A percentile compares a stretch with the other conserved stretches of the same genome.
These are phyloP conservation scores for Limenitis camilla DNA, from an alignment of 2,888 invertebrate genomes.

Conservation along the genomic window DNA sequence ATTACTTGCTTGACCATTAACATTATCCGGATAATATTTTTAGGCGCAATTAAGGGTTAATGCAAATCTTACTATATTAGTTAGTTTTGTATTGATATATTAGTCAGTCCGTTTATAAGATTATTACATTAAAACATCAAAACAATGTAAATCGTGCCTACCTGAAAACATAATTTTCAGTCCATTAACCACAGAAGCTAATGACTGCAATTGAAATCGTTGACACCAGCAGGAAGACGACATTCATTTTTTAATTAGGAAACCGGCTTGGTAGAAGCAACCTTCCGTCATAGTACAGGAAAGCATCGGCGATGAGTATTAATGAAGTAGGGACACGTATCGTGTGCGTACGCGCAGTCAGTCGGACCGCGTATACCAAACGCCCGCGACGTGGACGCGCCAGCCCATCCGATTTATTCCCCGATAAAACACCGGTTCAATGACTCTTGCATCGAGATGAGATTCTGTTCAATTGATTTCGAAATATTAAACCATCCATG, in stretches of 20 bases:
- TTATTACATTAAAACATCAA: too few relatives aligned
- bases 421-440: constrained; percentile 24
- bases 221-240: constrained; percentile 36
- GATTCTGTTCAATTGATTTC: constrained; percentile 17
- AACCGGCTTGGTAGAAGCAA: constrained; percentile 66
- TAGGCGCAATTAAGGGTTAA: too few relatives aligned
- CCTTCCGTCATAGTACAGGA: constrained; percentile 69
- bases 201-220: constrained; percentile 14
- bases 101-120: too few relatives aligned
- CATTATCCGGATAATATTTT: too few relatives aligned
- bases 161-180: constrained; percentile 2
- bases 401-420: constrained; percentile 7
- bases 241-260: constrained; percentile 66
- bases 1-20: too few relatives aligned
- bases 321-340: constrained; percentile 62
- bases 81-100: too few relatives aligned
- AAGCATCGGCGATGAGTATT: constrained; percentile 66
- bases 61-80: too few relatives aligned
- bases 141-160: background rate
- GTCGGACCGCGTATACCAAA: constrained; percentile 58
- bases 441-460: constrained; percentile 22
- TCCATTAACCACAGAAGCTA: background rate
- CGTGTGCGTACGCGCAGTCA: constrained; percentile 51
- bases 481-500: constrained; percentile 12
- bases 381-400: constrained; percentile 44